A percentile compares a stretch with the other conserved stretches of the same genome.
These are phyloP conservation scores for Cetoscarus ocellatus DNA, from an alignment of 2,797 vertebrate species.

Conservation along the genomic window DNA sequence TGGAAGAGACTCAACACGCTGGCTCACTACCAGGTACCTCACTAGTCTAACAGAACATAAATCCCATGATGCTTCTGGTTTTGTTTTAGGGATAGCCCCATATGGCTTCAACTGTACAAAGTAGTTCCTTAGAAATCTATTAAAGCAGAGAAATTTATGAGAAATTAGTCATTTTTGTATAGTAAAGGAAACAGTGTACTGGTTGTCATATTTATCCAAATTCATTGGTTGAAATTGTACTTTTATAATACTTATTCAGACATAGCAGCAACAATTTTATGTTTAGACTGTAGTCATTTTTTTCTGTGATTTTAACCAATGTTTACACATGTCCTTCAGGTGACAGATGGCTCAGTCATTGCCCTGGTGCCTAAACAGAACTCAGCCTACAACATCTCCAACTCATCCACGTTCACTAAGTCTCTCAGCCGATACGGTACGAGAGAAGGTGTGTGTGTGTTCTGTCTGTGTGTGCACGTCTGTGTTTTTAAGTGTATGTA, in stretches of 20 bases:
- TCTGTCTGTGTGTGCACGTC: slow-evolving; percentile 29
- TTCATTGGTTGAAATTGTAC: neutral
- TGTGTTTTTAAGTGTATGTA: slow-evolving; percentile 1
- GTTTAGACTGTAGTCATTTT: neutral
- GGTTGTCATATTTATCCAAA: neutral
- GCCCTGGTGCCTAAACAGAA: slow-evolving; percentile 98
- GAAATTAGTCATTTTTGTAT: too few species aligned
- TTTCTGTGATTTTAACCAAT: slow-evolving; percentile 13
- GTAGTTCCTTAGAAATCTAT: too few species aligned
- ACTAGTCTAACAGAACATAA: neutral
- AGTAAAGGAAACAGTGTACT: neutral
- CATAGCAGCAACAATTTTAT: too few species aligned
- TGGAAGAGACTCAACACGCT: slow-evolving; percentile 98
- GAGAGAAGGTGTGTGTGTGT: slow-evolving; percentile 77
- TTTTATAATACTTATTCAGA: too few species aligned
- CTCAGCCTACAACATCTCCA: slow-evolving; percentile 99
- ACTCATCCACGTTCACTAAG: slow-evolving; percentile 99
- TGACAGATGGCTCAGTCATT: slow-evolving; percentile 95
- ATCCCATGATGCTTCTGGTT: slow-evolving; percentile 1
- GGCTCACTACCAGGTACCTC: slow-evolving; percentile 94
- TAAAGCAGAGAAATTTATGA: too few species aligned
- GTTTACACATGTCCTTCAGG: slow-evolving; percentile 78
- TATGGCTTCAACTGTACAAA: neutral
- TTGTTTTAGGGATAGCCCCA: neutral
- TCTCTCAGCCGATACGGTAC: slow-evolving; percentile 99